phyloP scores from a whole-genome alignment of 2,113 vertebrate genomes.

The Gambusia holbrooki region DNA sequence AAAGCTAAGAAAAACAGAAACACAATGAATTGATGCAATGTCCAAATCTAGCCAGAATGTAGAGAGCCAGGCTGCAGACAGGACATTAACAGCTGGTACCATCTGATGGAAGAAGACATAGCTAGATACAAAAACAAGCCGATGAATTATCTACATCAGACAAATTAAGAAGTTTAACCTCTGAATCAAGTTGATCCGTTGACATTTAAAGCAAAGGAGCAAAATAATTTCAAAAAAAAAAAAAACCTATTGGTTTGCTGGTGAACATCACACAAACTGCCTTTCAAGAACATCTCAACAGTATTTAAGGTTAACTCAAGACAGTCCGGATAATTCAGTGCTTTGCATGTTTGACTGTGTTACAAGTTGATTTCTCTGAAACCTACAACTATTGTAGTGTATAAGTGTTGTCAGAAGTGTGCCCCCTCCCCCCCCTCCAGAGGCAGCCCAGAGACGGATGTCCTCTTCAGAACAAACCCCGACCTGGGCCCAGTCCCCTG shows the following conservation, averaged over 20 bases:
- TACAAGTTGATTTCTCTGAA: no score
- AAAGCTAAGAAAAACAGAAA: constrained; percentile 67
- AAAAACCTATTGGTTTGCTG: not conserved
- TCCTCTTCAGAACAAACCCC: no score
- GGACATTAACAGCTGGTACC: constrained; percentile 15
- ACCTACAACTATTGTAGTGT: no score
- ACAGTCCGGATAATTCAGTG: not conserved
- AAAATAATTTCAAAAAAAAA: constrained; percentile 15
- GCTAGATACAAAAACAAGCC: constrained; percentile 12
- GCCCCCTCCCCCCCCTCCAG: no score
- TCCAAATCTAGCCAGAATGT: constrained; percentile 33
- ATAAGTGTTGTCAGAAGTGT: no score
- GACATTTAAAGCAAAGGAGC: constrained; percentile 6
- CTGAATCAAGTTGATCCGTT: not conserved
- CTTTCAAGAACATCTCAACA: not conserved
- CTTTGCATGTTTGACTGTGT: not conserved
- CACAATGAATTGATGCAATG: constrained; percentile 30
- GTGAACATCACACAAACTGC: not conserved
- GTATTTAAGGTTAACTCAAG: not conserved
- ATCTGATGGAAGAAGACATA: constrained; percentile 4
- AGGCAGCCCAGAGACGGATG: no score
- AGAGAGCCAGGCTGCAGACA: constrained; percentile 18
- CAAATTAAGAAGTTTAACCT: constrained; percentile 7
- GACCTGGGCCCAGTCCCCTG: no score
- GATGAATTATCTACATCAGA: constrained; percentile 2